Evolutionary conservation across 2,797 vertebrate species (phyloP).

Genomic region (Anguilla pacifica): DNA sequence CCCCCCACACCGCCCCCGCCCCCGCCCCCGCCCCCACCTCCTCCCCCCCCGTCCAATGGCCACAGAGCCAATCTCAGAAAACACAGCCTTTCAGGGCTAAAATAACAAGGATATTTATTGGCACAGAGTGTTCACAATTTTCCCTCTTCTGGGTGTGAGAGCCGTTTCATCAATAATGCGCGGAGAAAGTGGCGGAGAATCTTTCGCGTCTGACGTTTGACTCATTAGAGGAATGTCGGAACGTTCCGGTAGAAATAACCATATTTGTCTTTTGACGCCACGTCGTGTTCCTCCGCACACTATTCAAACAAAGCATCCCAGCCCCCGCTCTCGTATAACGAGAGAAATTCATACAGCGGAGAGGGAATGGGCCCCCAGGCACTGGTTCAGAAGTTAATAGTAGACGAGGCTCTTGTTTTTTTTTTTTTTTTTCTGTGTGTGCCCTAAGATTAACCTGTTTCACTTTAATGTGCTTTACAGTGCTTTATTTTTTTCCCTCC

Average conservation of each 20-base stretch:
- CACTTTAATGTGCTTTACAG: slow-evolving; percentile 17
- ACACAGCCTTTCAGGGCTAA: slow-evolving; percentile 2
- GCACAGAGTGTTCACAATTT: slow-evolving; percentile 3
- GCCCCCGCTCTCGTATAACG: background rate
- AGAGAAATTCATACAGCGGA: background rate
- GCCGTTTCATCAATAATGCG: background rate
- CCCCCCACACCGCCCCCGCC: background rate
- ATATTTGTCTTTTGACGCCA: background rate
- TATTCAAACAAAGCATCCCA: background rate
- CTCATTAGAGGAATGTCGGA: background rate
- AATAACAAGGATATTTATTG: slow-evolving; percentile 16
- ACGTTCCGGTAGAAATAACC: background rate
- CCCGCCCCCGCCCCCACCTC: background rate
- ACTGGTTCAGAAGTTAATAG: background rate
- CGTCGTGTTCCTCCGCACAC: background rate
- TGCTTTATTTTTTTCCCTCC: background rate
- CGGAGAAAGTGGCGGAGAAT: background rate
- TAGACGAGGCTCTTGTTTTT: background rate
- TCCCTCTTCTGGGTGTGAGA: background rate
- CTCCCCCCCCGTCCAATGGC: background rate
- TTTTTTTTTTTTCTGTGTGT: background rate
- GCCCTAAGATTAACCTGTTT: slow-evolving; percentile 24
- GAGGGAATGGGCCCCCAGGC: background rate
- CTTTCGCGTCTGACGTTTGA: background rate
- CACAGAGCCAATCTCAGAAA: slow-evolving; percentile 7